Evolutionary conservation across 1,140 invertebrate genomes (phyloP), one percentile per base, ranked within the genome.

Genomic region (Drosophila parabipectinata): DNA sequence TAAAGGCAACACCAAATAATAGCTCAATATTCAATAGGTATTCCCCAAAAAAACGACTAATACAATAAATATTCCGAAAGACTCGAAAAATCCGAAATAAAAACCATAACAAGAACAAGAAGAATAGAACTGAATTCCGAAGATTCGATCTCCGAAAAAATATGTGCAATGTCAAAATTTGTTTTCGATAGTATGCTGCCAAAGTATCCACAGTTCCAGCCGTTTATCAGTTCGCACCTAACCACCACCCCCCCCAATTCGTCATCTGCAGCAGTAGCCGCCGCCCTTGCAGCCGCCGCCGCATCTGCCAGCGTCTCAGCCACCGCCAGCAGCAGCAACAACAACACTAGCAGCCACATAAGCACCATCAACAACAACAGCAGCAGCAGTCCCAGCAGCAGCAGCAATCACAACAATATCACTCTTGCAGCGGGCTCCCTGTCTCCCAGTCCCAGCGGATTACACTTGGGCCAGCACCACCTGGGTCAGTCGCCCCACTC

Each of bases 131-230:
- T 18, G 28, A 56, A 61, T 58, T 62, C 66, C 67, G 67, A 69
- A 68, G 63, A 69, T 32, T 39, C 62, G 66, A 52, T 30, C 63
- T 79, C 69, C 69, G 72, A 56, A 79, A 77, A 91, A 79, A 66
- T 91, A 93, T 93, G 93, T 93, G 95, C 94, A 94, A 98, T 98
- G 97, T 98, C 96, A 95, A 98, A 98, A 95, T 98, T 98, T 94
- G 96, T 97, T 95, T 97, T 98, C 94, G 97, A 98, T 96, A 97
- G 96, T 94, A 98, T 98, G 96, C 95, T 98, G 93, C 97, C 97
- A 83, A 98, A 98, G 95, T 98, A 98, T 95, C 96, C 92, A 95
- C 91, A 95, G 96, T 93, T 96, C 95, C 91, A 95, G 94, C 93
- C 95, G 95, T 93, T 92, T 91, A 91, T 91, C 73, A 92, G 90